A percentile compares a stretch with the other conserved stretches of the same genome.
Conservation (phyloP, 2,113 vertebrate species). For the Albula goreensis region DNA sequence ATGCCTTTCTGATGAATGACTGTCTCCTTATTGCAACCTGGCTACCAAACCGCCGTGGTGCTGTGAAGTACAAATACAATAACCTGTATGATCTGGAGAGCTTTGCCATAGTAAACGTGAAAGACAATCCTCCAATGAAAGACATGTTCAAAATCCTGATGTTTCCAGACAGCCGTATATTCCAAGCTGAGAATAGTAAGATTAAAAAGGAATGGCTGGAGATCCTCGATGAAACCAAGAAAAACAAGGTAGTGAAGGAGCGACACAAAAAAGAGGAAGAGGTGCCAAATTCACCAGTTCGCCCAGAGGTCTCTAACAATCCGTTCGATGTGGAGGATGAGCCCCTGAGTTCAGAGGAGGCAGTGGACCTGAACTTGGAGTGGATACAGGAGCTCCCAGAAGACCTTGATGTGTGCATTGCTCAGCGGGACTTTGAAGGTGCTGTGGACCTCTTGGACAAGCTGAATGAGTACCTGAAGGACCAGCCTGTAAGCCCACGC, state of each 20-base stretch:
- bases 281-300: slow-evolving; percentile 57
- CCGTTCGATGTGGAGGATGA: slow-evolving; percentile 79
- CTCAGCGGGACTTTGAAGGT: slow-evolving; percentile 95
- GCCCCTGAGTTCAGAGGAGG: slow-evolving; percentile 62
- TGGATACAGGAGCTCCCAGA: slow-evolving; percentile 98
- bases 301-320: slow-evolving; percentile 74
- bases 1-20: slow-evolving; percentile 97
- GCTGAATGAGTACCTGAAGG: slow-evolving; percentile 82
- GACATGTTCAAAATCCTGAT: slow-evolving; percentile 99
- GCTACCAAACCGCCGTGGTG: slow-evolving; percentile 84
- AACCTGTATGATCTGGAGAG: slow-evolving; percentile 90
- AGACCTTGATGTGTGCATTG: slow-evolving; percentile 94
- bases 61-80: slow-evolving; percentile 85
- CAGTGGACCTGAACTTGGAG: slow-evolving; percentile 82
- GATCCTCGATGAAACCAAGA: slow-evolving; percentile 93
- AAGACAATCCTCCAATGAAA: slow-evolving; percentile 97
- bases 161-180: slow-evolving; percentile 96
- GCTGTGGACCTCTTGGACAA: slow-evolving; percentile 95
- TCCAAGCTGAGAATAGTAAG: slow-evolving; percentile 97
- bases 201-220: slow-evolving; percentile 98
- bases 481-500: slow-evolving; percentile 75
- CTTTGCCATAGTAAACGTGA: slow-evolving; percentile 93
- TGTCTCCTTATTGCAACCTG: slow-evolving; percentile 90
- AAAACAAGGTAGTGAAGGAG: slow-evolving; percentile 82
- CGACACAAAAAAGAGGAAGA: slow-evolving; percentile 82